Evolutionary conservation across 2,113 vertebrate species (phyloP), one percentile per base, ranked within the genome.

Genomic region (Urocolius indicus): DNA sequence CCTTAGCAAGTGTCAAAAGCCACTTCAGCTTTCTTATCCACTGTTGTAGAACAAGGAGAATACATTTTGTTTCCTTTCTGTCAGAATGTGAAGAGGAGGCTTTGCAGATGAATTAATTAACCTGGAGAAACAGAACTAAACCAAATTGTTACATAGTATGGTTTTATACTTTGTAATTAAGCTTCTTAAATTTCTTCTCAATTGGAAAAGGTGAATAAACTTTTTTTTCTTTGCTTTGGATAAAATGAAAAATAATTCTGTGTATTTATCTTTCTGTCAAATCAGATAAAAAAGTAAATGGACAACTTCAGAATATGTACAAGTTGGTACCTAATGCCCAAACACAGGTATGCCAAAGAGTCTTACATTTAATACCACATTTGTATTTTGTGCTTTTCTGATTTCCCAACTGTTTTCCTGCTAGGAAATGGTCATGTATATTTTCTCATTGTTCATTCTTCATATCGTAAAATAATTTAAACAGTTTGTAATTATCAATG

Each of bases 301-400:
- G 98, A 41, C 97, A 98, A 23, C 94, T 98, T 66, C 98, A 98
- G 95, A 98, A 98, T 84, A 98, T 97, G 46, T 98, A 97, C 95
- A 98, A 97, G 77, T 27, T 97, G 89, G 82, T 97, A 94, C 94
- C 98, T 16, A 96, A 97, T 96, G 55, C 87, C 49, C 96, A 97
- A 78, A 96, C 97, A 81, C 98, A 98, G 98, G 98, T 98, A 98
- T 82, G 97, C 68, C 91, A 77, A 77, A 51, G 3, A 51, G 14
- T 63, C 38, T 94, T 82, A 15, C 68, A 96, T 93, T 86, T 49
- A 32, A 23, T 79, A 65, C 5, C 16, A 46, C 16, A 41, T 82
- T 54, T 5, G 0, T 80, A 18, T 62, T 84, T 79, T 63, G 12
- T 43, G 15, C 30, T 11, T 68, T 52, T 86, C 22, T 63, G 16